phyloP scores from a whole-genome alignment of 2,113 vertebrate genomes.

The Solea solea region DNA sequence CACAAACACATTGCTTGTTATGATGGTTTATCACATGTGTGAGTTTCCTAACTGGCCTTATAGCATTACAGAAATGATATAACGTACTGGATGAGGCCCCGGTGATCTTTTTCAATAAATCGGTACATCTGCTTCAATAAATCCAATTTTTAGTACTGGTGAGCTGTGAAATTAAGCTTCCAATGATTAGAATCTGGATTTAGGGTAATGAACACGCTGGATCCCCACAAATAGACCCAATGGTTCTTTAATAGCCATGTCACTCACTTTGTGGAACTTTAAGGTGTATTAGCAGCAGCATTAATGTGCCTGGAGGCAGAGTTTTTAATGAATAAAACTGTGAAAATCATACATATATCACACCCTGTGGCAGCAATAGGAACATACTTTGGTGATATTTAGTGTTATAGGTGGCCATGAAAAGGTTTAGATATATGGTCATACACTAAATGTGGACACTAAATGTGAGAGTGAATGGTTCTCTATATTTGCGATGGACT shows the following conservation, averaged over 20 bases:
- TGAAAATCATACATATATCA: neutral
- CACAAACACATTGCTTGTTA: conserved; percentile 9
- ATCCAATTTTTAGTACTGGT: conserved; percentile 67
- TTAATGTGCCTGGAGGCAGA: conserved; percentile 3
- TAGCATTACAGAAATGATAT: conserved; percentile 8
- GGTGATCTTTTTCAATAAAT: conserved; percentile 59
- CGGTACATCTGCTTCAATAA: conserved; percentile 59
- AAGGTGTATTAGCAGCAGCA: conserved; percentile 11
- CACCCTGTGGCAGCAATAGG: neutral
- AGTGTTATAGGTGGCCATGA: neutral
- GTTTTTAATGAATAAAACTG: conserved; percentile 36
- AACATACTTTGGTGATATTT: neutral
- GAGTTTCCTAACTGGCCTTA: conserved; percentile 22
- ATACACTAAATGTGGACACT: too few relatives aligned
- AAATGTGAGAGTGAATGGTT: too few relatives aligned
- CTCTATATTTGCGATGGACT: too few relatives aligned
- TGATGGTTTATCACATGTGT: neutral
- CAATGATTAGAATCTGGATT: conserved; percentile 55
- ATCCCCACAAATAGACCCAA: neutral
- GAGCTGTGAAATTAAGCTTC: conserved; percentile 77
- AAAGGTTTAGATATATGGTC: neutral
- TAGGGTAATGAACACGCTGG: conserved; percentile 30
- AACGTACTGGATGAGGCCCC: conserved; percentile 25
- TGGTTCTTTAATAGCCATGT: conserved; percentile 6
- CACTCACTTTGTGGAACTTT: conserved; percentile 3